Evolutionary conservation across 1,140 invertebrate species (phyloP).

Genomic region (Plutomurus gul): DNA sequence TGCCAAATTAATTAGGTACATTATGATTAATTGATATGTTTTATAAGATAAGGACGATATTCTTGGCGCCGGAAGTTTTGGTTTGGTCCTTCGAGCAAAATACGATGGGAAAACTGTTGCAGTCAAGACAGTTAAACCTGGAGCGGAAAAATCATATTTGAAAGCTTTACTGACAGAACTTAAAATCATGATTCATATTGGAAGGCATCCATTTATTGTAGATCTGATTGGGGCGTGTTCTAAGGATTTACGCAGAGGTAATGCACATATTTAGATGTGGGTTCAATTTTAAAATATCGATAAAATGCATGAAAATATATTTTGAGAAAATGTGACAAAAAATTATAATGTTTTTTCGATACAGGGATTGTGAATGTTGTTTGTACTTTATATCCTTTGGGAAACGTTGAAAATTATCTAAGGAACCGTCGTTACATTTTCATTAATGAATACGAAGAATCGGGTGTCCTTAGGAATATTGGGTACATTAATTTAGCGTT

Average conservation of each 20-base stretch:
- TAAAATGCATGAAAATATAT: no score
- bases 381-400: neutral
- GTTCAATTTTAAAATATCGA: neutral
- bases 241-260: slow-evolving; percentile 60
- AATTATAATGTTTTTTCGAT: neutral
- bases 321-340: neutral
- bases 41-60: slow-evolving; percentile 32
- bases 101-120: slow-evolving; percentile 56
- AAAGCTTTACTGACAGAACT: slow-evolving; percentile 61
- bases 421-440: neutral
- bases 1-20: no score
- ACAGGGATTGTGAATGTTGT: slow-evolving; percentile 13
- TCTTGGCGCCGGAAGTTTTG: slow-evolving; percentile 64
- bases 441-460: slow-evolving; percentile 1
- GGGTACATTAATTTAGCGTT: neutral
- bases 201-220: slow-evolving; percentile 63
- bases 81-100: slow-evolving; percentile 59
- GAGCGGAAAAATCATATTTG: slow-evolving; percentile 54
- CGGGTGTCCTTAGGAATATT: neutral
- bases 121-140: slow-evolving; percentile 55
- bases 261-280: no score
- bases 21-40: no score
- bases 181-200: slow-evolving; percentile 65
- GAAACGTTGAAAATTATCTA: slow-evolving; percentile 8
- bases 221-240: slow-evolving; percentile 64